Evolutionary conservation across 2,113 vertebrate genomes (phyloP).

Genomic region (Ardeotis arabs): DNA sequence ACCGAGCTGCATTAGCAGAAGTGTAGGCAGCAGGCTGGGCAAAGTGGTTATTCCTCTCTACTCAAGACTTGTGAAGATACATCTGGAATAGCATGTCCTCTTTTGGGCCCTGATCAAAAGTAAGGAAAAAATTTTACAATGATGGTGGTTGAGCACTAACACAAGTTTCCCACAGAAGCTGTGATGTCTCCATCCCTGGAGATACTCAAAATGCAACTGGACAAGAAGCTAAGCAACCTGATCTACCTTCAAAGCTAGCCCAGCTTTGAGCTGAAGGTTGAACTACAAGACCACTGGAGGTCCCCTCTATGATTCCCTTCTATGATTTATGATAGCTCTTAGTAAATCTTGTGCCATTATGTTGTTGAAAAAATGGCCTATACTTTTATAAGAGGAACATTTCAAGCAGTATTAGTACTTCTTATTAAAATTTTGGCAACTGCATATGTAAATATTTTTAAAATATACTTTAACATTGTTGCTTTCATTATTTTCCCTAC

Average conservation of each 20-base stretch:
- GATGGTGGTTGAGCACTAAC: not conserved
- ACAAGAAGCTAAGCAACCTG: not conserved
- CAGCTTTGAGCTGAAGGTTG: not conserved
- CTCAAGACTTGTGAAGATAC: not conserved
- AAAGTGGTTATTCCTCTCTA: not conserved
- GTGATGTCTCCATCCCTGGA: not conserved
- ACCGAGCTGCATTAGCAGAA: not conserved
- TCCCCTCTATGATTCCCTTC: conserved; percentile 41
- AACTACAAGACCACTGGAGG: not conserved
- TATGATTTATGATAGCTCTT: conserved; percentile 38
- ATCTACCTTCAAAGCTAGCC: conserved; percentile 15
- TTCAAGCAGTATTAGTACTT: conserved; percentile 21
- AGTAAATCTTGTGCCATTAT: conserved; percentile 14
- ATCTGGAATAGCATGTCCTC: not conserved
- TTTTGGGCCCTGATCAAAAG: not conserved
- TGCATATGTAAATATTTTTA: not conserved
- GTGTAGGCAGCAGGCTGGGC: not conserved
- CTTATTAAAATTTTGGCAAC: not conserved
- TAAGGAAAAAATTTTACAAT: not conserved
- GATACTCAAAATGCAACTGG: not conserved
- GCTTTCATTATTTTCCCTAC: not conserved
- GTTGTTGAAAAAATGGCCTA: conserved; percentile 8
- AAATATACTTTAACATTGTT: not conserved
- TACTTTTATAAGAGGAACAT: conserved; percentile 10
- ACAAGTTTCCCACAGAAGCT: not conserved